phyloP scores from a whole-genome alignment of 2,888 invertebrate species.

The Macrostomum cliftonense region DNA sequence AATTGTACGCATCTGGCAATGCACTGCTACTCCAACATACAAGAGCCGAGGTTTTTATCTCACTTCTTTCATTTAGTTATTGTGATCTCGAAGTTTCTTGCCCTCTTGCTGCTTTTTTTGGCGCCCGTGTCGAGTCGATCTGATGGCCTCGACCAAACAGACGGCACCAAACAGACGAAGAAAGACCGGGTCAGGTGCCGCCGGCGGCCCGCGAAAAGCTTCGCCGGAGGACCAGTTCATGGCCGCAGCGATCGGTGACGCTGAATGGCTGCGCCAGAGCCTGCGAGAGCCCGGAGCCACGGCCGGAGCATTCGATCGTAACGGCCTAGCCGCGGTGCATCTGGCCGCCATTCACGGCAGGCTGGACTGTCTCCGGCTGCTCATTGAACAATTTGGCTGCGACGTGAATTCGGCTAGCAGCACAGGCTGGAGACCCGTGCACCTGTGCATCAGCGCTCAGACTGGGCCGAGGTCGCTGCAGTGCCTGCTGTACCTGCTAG shows the following conservation, averaged over 20 bases:
- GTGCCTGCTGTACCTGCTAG: conserved; percentile 28
- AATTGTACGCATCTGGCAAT: too few species aligned
- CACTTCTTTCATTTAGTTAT: too few species aligned
- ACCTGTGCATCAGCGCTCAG: conserved; percentile 33
- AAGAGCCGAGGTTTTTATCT: too few species aligned
- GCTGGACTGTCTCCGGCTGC: conserved; percentile 27
- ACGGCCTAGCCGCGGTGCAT: conserved; percentile 31
- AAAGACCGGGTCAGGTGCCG: conserved; percentile 2
- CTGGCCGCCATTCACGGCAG: conserved; percentile 33
- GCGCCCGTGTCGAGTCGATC: too few species aligned
- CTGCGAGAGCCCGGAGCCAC: conserved; percentile 17
- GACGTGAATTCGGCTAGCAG: conserved; percentile 29
- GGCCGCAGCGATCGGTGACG: conserved; percentile 37
- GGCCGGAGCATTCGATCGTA: not conserved
- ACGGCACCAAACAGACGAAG: not conserved
- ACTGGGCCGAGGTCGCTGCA: conserved; percentile 28
- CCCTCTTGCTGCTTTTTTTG: too few species aligned
- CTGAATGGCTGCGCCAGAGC: conserved; percentile 35
- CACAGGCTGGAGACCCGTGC: conserved; percentile 34
- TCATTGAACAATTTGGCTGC: conserved; percentile 30
- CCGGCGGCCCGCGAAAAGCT: conserved; percentile 4
- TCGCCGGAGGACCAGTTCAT: conserved; percentile 32
- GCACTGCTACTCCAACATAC: too few species aligned
- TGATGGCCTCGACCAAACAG: too few species aligned
- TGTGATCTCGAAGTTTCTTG: too few species aligned